These are phyloP conservation scores for Nasua narica DNA, from an alignment of 2,797 vertebrate species.

Conservation along the genomic window DNA sequence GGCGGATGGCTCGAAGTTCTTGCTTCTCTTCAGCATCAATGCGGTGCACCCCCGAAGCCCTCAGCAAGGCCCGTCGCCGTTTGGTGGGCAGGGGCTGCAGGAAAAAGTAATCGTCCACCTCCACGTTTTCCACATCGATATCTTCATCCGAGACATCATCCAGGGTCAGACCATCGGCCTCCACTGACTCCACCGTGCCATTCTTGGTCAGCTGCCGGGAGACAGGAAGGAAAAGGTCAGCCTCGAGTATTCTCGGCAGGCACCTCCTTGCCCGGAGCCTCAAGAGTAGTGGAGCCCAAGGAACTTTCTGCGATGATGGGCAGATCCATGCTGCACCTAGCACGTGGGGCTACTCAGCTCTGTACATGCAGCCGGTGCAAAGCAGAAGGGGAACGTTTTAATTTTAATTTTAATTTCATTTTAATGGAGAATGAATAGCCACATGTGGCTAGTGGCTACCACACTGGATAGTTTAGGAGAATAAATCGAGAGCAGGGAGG, in stretches of 20 bases:
- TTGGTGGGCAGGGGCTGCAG: slow-evolving; percentile 95
- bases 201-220: slow-evolving; percentile 91
- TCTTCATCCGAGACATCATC: slow-evolving; percentile 96
- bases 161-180: slow-evolving; percentile 92
- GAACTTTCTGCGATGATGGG: not conserved
- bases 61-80: slow-evolving; percentile 91
- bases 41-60: slow-evolving; percentile 93
- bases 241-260: fast-evolving
- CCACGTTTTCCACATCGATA: slow-evolving; percentile 93
- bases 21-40: slow-evolving; percentile 96
- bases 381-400: not conserved
- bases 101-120: slow-evolving; percentile 97
- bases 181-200: slow-evolving; percentile 93
- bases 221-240: slow-evolving; percentile 19
- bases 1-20: slow-evolving; percentile 94
- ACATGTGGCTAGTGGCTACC: not conserved
- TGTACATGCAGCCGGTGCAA: not conserved
- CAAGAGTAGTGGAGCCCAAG: fast-evolving
- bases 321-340: not conserved
- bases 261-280: not conserved
- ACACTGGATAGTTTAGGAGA: not conserved
- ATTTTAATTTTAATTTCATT: not conserved
- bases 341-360: not conserved
- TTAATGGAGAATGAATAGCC: not conserved
- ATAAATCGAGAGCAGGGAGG: not conserved